These are phyloP conservation scores for Cephalotes varians DNA, from an alignment of 2,888 invertebrate species.

Conservation along the genomic window DNA sequence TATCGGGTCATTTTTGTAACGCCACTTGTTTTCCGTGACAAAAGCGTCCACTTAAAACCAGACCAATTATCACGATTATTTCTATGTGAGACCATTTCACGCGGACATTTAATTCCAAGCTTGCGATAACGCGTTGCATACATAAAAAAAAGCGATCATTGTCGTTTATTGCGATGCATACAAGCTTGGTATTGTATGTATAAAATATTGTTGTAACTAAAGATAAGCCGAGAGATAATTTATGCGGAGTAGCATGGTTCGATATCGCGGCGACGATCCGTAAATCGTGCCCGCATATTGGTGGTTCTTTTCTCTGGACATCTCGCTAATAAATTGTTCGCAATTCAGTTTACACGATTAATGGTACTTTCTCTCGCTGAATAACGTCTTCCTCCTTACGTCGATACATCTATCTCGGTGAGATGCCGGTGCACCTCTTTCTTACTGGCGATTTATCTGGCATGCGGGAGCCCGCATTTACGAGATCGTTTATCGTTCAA, in stretches of 20 bases:
- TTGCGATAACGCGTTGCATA: slow-evolving; percentile 50
- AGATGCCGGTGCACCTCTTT: slow-evolving; percentile 15
- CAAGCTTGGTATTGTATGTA: not conserved
- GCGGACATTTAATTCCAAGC: slow-evolving; percentile 53
- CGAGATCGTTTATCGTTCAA: slow-evolving; percentile 56
- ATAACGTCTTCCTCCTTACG: slow-evolving; percentile 67
- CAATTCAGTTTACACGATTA: slow-evolving; percentile 70
- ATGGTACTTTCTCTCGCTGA: slow-evolving; percentile 71
- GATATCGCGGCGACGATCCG: slow-evolving; percentile 33
- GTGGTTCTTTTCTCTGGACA: slow-evolving; percentile 33
- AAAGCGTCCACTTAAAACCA: slow-evolving; percentile 55
- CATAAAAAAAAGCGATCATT: not conserved
- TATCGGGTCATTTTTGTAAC: not conserved
- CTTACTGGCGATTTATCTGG: slow-evolving; percentile 58
- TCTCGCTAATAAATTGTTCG: slow-evolving; percentile 68
- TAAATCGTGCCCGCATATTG: slow-evolving; percentile 61
- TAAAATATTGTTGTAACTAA: not conserved
- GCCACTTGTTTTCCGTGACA: slow-evolving; percentile 61
- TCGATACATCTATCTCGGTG: slow-evolving; percentile 48
- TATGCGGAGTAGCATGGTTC: slow-evolving; percentile 19
- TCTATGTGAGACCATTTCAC: slow-evolving; percentile 21
- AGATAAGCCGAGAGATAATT: slow-evolving; percentile 6
- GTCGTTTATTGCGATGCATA: not conserved
- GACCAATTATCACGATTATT: slow-evolving; percentile 51
- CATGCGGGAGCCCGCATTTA: slow-evolving; percentile 35